Conservation (phyloP, 2,888 invertebrate species). For the Neoscelio sp. region DNA sequence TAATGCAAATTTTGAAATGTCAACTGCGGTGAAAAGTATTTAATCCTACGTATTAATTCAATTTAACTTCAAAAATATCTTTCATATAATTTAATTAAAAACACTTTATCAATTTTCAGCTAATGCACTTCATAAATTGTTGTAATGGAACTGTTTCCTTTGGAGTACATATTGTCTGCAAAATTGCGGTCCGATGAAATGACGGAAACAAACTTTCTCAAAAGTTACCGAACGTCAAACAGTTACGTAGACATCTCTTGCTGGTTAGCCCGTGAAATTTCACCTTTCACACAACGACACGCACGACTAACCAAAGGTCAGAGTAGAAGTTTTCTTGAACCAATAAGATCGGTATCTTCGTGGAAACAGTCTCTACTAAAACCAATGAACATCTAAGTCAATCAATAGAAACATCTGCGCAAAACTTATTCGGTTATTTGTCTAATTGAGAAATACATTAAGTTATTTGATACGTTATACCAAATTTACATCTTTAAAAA, state of each 20-base stretch:
- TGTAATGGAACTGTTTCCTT: neutral
- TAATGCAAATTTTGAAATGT: no score
- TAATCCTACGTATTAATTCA: no score
- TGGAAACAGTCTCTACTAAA: slow-evolving; percentile 35
- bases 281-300: slow-evolving; percentile 46
- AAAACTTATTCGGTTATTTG: slow-evolving; percentile 37
- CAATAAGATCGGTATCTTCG: slow-evolving; percentile 56
- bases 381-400: slow-evolving; percentile 69
- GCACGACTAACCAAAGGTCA: slow-evolving; percentile 66
- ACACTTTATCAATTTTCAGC: no score
- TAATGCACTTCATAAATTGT: no score
- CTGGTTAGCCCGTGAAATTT: slow-evolving; percentile 51
- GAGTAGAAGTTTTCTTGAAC: slow-evolving; percentile 58
- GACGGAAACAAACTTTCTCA: slow-evolving; percentile 39
- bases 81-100: no score
- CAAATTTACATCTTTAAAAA: neutral
- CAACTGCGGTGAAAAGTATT: no score
- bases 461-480: slow-evolving; percentile 3
- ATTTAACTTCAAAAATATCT: no score
- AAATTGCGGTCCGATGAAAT: slow-evolving; percentile 4
- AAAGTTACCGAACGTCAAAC: slow-evolving; percentile 41
- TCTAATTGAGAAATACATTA: slow-evolving; percentile 35
- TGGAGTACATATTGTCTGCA: slow-evolving; percentile 20
- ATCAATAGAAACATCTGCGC: slow-evolving; percentile 63
- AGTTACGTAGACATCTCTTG: slow-evolving; percentile 30